Evolutionary conservation across 2,113 vertebrate genomes (phyloP), one percentile per base, ranked within the genome.

Genomic region (Gavia stellata): DNA sequence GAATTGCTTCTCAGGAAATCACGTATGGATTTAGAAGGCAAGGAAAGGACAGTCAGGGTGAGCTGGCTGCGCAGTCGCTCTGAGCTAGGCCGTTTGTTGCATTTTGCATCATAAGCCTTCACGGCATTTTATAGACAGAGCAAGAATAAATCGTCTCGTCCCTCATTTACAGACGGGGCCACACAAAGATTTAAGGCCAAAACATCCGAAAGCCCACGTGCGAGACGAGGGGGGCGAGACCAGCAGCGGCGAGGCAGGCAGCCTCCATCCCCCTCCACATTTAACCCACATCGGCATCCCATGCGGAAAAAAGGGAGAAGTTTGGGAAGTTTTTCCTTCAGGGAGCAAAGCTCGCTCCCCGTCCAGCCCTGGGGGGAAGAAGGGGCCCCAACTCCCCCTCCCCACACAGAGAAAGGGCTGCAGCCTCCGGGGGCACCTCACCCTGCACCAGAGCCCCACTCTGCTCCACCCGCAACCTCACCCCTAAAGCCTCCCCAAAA

Each of bases 241-340:
- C 17, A 47, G 52, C 45, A 52, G 59, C 6, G 1, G 50, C 3
- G 1, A 50, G 56, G 36, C 45, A 61, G 40, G 55, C 44, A 44
- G 71, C 24, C 34, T 40, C 68, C 1, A 0, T 26, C 28, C 61
- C n/a, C 38, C 56, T 13, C 25, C 44, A 15, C 0, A 0, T 5
- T 10, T 20, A 49, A 23, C 28, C 47, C 45, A 18, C 16, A 12
- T 4, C 40, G 2, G 10, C 66, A 44, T 18, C 11, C 52, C 23
- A 15, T 0, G n/a, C 4, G 45, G 34, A 65, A 49, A 9, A 55
- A 36, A n/a, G 9, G 29, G 21, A 62, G 34, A 28, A 26, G 6
- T 14, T 25, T 6, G 11, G 33, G 12, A 49, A 62, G 50, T 17
- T 52, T 52, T 28, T 49, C 9, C 56, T 40, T 16, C 2, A 3